Evolutionary conservation across 2,888 invertebrate species (phyloP), one percentile per base, ranked within the genome.

Genomic region (Pseudeuparius sepicola): DNA sequence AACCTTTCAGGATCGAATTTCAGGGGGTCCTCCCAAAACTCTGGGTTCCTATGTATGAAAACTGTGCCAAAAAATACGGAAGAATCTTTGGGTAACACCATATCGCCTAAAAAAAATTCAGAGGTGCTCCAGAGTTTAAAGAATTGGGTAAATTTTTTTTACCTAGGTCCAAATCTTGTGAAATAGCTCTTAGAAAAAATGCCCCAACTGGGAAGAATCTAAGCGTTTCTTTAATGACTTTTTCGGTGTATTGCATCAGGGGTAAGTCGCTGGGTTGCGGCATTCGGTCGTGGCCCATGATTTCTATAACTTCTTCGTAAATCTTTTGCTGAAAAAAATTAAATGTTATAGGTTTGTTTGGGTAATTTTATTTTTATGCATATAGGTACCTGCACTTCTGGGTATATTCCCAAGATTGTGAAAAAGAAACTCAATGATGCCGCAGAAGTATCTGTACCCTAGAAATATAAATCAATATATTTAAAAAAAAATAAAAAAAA

Each of bases 1-100:
- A 75, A 76, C 27, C 73, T 52, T 45, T 74, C 72, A 0, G 75
- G 75, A 40, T 69, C 59, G 54, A 74, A 76, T 35, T 50, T 53
- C 20, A 71, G 60, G 0, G 71, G 73, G 40, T 74, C 66, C 0
- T 68, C 69, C 66, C 70, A 76, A 30, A 66, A 57, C 33, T 55
- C 53, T 28, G 65, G 61, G 26, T 71, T 67, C 10, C 59, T 49
- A 41, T 70, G 69, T n/a, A 36, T 31, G 23, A 24, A 31, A 4
- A 36, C 5, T 4, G 13, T 10, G 6, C 31, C 31, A 23, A 36
- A 31, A 9, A 23, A 31, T 23, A 23, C 31, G 4, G 31, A 16
- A 4, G 36, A 16, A 9, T 31, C 36, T 31, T 36, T 31, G 5
- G 31, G 31, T 11, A 36, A 7, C 10, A 36, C 31, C 9, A 31